Percentiles rank a stretch among this genome's conserved stretches.
Evolutionary conservation across 1,140 invertebrate genomes (phyloP).

Genomic region (Cydia strobilella): DNA sequence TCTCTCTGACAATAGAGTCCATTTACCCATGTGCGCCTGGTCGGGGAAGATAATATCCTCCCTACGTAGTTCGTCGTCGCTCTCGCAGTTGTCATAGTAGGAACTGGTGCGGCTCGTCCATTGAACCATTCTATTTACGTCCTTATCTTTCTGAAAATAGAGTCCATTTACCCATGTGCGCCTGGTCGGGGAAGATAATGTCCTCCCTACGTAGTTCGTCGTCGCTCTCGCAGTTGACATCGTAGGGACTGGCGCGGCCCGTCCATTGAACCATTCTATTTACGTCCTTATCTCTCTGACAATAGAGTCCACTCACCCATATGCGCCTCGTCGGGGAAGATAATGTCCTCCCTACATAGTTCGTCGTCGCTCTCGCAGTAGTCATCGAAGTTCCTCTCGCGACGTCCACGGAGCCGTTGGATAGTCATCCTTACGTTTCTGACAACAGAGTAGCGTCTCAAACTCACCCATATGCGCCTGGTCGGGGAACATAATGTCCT

Average conservation of each 20-base stretch:
- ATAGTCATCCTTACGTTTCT: neutral
- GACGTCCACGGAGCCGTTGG: neutral
- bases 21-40: too few species aligned
- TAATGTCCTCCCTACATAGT: slow-evolving; percentile 91
- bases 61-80: slow-evolving; percentile 92
- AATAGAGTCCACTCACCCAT: slow-evolving; percentile 34
- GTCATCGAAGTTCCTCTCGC: slow-evolving; percentile 92
- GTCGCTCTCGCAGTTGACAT: slow-evolving; percentile 93
- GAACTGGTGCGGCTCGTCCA: slow-evolving; percentile 79
- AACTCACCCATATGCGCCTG: slow-evolving; percentile 83
- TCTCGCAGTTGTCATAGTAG: slow-evolving; percentile 92
- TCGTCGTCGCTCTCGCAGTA: slow-evolving; percentile 94
- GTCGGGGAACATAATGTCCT: slow-evolving; percentile 91
- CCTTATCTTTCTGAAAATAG: neutral
- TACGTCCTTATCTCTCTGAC: neutral
- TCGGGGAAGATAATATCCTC: slow-evolving; percentile 91
- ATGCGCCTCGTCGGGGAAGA: slow-evolving; percentile 51
- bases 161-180: slow-evolving; percentile 34
- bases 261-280: slow-evolving; percentile 81
- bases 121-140: slow-evolving; percentile 82
- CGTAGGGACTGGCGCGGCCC: slow-evolving; percentile 83
- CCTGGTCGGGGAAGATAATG: slow-evolving; percentile 82
- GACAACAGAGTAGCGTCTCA: neutral
- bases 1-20: neutral
- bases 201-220: slow-evolving; percentile 93